Percentiles rank a stretch among this genome's conserved stretches.
Evolutionary conservation across 2,797 vertebrate genomes (phyloP).

Genomic region (Pantherophis alleghaniensis): DNA sequence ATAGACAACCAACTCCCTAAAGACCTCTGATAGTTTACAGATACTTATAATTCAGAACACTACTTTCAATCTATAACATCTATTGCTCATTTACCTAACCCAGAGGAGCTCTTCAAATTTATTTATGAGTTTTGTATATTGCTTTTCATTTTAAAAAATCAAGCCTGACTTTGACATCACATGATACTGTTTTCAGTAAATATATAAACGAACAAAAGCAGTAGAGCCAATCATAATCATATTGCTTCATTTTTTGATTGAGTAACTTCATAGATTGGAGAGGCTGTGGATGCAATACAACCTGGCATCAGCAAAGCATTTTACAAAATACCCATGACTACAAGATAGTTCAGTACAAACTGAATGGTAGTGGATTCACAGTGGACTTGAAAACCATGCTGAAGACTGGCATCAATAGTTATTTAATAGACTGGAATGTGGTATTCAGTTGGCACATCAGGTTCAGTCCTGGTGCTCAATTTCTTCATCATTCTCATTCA

Average conservation of each 20-base stretch:
- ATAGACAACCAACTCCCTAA: background rate
- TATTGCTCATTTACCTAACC: background rate
- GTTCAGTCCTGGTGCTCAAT: background rate
- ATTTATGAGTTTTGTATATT: background rate
- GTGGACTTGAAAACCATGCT: background rate
- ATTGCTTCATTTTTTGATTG: background rate
- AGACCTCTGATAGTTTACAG: background rate
- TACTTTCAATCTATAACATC: background rate
- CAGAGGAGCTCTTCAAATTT: background rate
- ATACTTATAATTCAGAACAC: background rate
- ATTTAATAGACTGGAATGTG: background rate
- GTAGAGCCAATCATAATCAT: background rate
- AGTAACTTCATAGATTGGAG: background rate
- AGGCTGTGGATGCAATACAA: background rate
- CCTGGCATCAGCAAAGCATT: background rate
- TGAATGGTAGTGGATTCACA: background rate
- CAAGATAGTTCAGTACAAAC: background rate
- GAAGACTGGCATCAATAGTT: background rate
- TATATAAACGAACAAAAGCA: background rate
- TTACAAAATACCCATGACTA: background rate
- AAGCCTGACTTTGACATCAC: background rate
- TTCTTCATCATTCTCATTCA: background rate
- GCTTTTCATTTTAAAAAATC: background rate
- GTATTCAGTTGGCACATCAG: background rate
- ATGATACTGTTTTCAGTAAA: background rate